A percentile compares a stretch with the other conserved stretches of the same genome.
phyloP scores from a whole-genome alignment of 1,140 invertebrate genomes.

The Patella vulgata region DNA sequence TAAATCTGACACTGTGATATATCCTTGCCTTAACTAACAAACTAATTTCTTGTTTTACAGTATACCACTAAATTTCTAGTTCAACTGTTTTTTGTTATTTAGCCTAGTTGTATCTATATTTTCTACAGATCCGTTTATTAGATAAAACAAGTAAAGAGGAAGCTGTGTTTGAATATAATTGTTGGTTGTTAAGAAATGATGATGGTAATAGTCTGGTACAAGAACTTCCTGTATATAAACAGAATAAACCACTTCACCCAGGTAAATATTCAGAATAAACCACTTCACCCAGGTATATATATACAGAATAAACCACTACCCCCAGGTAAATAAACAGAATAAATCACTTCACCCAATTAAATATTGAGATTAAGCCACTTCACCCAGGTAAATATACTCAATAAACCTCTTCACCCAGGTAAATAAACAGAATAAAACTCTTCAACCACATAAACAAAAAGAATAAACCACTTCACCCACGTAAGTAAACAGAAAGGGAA shows the following conservation, averaged over 20 bases:
- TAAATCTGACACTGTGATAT: too few relatives aligned
- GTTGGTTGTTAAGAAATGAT: slow-evolving; percentile 47
- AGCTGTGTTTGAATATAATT: slow-evolving; percentile 42
- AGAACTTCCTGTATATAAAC: slow-evolving; percentile 45
- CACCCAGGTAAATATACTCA: neutral
- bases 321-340: slow-evolving; percentile 30
- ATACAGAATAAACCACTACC: slow-evolving; percentile 18
- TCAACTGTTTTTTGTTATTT: too few relatives aligned
- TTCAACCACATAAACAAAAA: neutral
- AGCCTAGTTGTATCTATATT: too few relatives aligned
- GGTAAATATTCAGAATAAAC: slow-evolving; percentile 31
- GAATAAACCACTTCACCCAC: neutral
- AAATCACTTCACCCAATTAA: slow-evolving; percentile 30
- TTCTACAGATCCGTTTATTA: slow-evolving; percentile 41
- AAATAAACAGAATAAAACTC: neutral
- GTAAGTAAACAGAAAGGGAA: neutral
- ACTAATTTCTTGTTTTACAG: too few relatives aligned
- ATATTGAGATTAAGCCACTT: neutral
- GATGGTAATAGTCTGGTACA: slow-evolving; percentile 49
- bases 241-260: slow-evolving; percentile 27
- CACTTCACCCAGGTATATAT: slow-evolving; percentile 33
- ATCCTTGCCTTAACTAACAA: too few relatives aligned
- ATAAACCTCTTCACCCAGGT: neutral
- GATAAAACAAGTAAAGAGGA: slow-evolving; percentile 45
- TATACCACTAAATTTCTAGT: too few relatives aligned